Base-by-base conservation (phyloP, 2,797 vertebrate species). In the Ptychadena robeensis region DNA sequence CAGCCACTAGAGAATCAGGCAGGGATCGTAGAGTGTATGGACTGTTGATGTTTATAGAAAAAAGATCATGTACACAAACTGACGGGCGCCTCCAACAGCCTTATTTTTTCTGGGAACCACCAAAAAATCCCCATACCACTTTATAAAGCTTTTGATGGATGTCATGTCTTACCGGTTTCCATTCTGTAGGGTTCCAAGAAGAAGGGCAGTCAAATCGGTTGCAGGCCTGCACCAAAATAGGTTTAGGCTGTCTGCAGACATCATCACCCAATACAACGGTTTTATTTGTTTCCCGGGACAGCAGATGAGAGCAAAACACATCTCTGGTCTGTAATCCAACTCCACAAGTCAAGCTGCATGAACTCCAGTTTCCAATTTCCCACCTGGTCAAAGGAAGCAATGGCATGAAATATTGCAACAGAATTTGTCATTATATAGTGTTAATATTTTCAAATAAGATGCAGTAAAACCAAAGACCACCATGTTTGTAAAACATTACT, bases 161-260 rank as follows among this genome's bases (percentile, higher is more conserved):
- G 7, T 73, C 7, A 53, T 32, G 40, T 89, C 89, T 91, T 92
- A 98, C 97, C 95, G 92, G 92, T 88, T 93, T 94, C 98, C 98
- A 99, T 70, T 93, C 93, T 18, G 85, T 88, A 27, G 93, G 78
- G 80, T 96, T 95, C 98, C 97, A 99, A 88, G 90, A 93, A 4
- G 98, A 95, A 15, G 95, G 96, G 83, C 98, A 99, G 89, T 98
- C 95, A 85, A 98, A 97, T 48, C 95, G 96, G 90, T 98, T 98
- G 90, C 98, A 99, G 80, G 96, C 96, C 91, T 97, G 96, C 40
- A 98, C 90, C 0, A 94, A 92, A 66, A 81, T 88, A 74, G 98
- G 97, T 68, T 97, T 98, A 63, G 95, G 92, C 82, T 87, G 93
- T 40, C 79, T 92, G 86, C 98, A 99, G 73, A 95, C 90, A 76